Percentiles rank a stretch among this genome's conserved stretches.
These are phyloP conservation scores for Thalassophryne amazonica DNA, from an alignment of 2,797 vertebrate genomes.

Conservation along the genomic window DNA sequence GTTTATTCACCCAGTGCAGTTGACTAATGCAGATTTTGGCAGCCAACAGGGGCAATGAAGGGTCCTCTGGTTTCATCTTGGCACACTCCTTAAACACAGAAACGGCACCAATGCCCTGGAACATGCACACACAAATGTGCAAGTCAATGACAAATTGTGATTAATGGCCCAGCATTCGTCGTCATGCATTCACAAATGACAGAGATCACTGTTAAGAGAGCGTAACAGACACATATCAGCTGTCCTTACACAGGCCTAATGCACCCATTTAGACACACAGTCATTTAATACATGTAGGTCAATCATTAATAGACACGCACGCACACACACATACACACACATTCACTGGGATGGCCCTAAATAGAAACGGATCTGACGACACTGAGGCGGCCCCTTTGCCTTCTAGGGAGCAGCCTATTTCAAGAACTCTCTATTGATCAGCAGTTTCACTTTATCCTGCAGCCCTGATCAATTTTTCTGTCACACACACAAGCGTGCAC, in stretches of 20 bases:
- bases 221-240: constrained; percentile 45
- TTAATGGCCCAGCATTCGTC: constrained; percentile 21
- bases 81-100: constrained; percentile 91
- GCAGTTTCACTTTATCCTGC: constrained; percentile 57
- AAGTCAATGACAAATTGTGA: constrained; percentile 28
- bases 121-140: constrained; percentile 38
- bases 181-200: constrained; percentile 22
- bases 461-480: constrained; percentile 51
- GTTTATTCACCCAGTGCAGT: constrained; percentile 90
- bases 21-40: constrained; percentile 95
- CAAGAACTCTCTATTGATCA: constrained; percentile 69
- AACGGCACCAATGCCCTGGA: constrained; percentile 88
- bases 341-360: constrained; percentile 29
- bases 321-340: constrained; percentile 7
- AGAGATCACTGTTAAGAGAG: constrained; percentile 10
- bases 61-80: constrained; percentile 88
- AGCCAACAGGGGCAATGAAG: constrained; percentile 88
- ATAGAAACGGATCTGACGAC: constrained; percentile 67
- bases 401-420: constrained; percentile 75
- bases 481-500: constrained; percentile 14
- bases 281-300: constrained; percentile 69
- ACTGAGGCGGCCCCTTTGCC: constrained; percentile 61
- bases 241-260: constrained; percentile 46
- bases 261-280: constrained; percentile 54
- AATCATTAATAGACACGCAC: constrained; percentile 60